Evolutionary conservation across 2,888 invertebrate genomes (phyloP).

Genomic region (Dioctria rufipes): DNA sequence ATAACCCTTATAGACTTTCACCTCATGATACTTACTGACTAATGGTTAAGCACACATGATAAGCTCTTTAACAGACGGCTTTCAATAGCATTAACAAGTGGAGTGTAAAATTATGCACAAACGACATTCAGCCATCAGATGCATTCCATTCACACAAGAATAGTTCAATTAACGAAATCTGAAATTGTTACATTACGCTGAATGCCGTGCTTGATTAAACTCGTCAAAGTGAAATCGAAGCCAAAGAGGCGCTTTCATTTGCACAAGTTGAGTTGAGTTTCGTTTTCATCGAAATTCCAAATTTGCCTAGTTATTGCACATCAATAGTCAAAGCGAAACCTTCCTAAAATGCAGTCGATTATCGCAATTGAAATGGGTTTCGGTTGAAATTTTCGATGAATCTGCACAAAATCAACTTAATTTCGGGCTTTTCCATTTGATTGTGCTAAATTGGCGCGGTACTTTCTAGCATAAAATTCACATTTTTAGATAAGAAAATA

Average conservation of each 20-base stretch:
- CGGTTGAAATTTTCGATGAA: slow-evolving; percentile 66
- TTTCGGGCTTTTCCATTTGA: slow-evolving; percentile 66
- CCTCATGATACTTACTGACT: no score
- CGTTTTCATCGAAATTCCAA: slow-evolving; percentile 14
- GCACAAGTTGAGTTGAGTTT: slow-evolving; percentile 17
- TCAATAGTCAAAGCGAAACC: slow-evolving; percentile 41
- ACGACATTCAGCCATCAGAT: slow-evolving; percentile 34
- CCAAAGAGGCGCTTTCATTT: slow-evolving; percentile 48
- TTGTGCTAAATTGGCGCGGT: slow-evolving; percentile 56
- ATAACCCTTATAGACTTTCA: no score
- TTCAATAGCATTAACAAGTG: background rate
- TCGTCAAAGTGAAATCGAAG: slow-evolving; percentile 45
- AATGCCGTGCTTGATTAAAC: slow-evolving; percentile 42
- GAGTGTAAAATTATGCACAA: slow-evolving; percentile 43
- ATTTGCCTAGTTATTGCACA: slow-evolving; percentile 32
- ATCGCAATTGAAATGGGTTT: slow-evolving; percentile 33
- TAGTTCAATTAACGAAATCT: slow-evolving; percentile 45
- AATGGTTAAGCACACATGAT: background rate
- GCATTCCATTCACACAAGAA: slow-evolving; percentile 12
- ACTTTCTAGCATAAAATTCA: slow-evolving; percentile 45
- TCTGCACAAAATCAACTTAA: slow-evolving; percentile 68
- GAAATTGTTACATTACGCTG: slow-evolving; percentile 51
- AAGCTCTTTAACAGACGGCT: background rate
- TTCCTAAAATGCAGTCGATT: slow-evolving; percentile 31
- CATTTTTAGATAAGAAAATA: slow-evolving; percentile 40